These are phyloP conservation scores for Laticauda colubrina DNA, from an alignment of 2,113 vertebrate genomes.

Conservation along the genomic window DNA sequence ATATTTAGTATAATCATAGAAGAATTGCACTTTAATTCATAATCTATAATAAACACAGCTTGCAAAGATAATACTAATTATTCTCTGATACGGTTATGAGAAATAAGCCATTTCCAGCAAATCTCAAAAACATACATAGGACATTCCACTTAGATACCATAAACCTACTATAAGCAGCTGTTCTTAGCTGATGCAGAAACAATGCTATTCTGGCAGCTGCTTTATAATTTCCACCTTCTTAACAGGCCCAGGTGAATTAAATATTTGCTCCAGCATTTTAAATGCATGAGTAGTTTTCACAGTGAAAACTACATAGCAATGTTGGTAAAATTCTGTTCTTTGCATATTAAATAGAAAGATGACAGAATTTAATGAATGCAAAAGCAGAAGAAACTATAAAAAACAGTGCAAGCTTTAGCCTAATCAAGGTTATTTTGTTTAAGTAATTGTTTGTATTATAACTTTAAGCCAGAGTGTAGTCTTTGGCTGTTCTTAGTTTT, in stretches of 20 bases:
- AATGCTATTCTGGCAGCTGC: neutral
- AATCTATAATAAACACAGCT: neutral
- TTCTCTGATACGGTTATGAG: constrained; percentile 23
- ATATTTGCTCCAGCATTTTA: neutral
- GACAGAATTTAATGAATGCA: neutral
- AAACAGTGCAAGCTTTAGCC: neutral
- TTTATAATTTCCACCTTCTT: neutral
- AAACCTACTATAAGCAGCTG: neutral
- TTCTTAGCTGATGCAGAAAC: neutral
- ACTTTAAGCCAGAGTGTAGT: neutral
- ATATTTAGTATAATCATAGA: neutral
- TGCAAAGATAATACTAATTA: constrained; percentile 12
- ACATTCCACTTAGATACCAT: constrained; percentile 7
- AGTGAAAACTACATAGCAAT: neutral
- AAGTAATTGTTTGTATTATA: neutral
- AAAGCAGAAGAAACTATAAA: neutral
- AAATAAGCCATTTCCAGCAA: constrained; percentile 38
- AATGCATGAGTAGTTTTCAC: neutral
- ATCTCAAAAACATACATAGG: neutral
- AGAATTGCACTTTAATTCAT: neutral
- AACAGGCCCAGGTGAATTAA: neutral
- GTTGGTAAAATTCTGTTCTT: neutral
- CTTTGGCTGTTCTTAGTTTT: neutral
- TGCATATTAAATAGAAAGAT: neutral
- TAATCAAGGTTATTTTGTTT: neutral